Conservation (phyloP, 2,797 vertebrate species). For the Syngnathus acus region DNA sequence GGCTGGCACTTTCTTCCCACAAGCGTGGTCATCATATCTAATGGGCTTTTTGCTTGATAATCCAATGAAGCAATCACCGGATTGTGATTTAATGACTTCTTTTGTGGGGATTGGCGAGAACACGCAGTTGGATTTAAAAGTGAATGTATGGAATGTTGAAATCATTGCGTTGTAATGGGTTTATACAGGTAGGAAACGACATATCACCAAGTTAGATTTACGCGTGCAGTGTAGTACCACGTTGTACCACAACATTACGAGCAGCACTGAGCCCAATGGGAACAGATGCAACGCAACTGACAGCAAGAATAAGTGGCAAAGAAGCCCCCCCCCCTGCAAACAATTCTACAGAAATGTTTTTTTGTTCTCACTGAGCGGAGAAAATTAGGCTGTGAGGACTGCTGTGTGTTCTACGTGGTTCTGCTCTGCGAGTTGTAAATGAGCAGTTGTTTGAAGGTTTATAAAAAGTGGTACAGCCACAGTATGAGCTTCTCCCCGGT, state of each 20-base stretch:
- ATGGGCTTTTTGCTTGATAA: constrained; percentile 36
- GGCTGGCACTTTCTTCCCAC: background rate
- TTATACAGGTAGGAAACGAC: no score
- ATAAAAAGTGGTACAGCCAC: background rate
- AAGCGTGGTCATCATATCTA: constrained; percentile 26
- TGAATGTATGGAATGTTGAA: no score
- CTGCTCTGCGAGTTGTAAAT: no score
- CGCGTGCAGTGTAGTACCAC: background rate
- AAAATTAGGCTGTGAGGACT: background rate
- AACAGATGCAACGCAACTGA: background rate
- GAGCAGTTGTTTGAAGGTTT: background rate
- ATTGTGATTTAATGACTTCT: constrained; percentile 29
- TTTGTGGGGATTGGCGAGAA: background rate
- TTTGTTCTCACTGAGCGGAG: background rate
- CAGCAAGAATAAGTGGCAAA: background rate
- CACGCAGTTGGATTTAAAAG: background rate
- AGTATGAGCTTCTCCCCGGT: background rate
- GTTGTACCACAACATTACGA: background rate
- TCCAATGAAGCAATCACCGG: constrained; percentile 30
- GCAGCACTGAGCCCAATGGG: background rate
- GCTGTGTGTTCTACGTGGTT: no score
- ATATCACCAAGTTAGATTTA: no score
- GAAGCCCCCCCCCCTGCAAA: background rate
- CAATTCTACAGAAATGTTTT: background rate
- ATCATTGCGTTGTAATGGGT: no score